Base-by-base conservation (phyloP, 1,140 invertebrate genomes). In the Cyclargus thomasi region DNA sequence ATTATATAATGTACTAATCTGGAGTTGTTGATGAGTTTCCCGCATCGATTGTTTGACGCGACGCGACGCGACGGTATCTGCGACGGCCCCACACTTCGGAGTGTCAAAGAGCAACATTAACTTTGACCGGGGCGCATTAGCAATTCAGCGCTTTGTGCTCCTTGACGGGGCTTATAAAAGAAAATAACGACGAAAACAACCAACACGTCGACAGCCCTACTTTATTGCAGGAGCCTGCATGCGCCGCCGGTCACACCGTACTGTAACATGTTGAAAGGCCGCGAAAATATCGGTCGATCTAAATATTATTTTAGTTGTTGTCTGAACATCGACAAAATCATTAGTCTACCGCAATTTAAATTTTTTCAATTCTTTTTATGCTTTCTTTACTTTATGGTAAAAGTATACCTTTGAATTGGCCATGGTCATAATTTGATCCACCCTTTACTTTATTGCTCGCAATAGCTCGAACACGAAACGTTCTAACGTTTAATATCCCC, bases 181-280 rank as follows among this genome's bases (percentile, higher is more conserved):
- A 29, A 23, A 65, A 65, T 20, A 64, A 36, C 35, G 64, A 7
- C 53, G 22, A n/a, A 65, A 65, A 65, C 64, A 59, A 66, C 22
- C 57, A 66, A 66, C 65, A 39, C 23, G 53, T 57, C 55, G 35
- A 59, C 65, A 66, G 65, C 35, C 18, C 55, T 23, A 59, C 53
- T 66, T 57, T 62, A 59, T 62, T 66, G 65, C 65, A 66, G 53
- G 55, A 66, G 57, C 35, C 65, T 66, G 55, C 65, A 66, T 20
- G 3, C 16, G 21, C 16, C 29, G 17, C 22, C 7, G 2, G 53
- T 36, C 29, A 59, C 35, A 66, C 65, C 55, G 55, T 11, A 59
- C 55, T 59, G 55, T 20, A 59, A 59, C 14, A 20, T 20, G 29
- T 29, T 7, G 8, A 29, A 29, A 29, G 8, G 2, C 0, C 29